Conservation (phyloP, 2,797 vertebrate species). For the Phalanger gymnotis region DNA sequence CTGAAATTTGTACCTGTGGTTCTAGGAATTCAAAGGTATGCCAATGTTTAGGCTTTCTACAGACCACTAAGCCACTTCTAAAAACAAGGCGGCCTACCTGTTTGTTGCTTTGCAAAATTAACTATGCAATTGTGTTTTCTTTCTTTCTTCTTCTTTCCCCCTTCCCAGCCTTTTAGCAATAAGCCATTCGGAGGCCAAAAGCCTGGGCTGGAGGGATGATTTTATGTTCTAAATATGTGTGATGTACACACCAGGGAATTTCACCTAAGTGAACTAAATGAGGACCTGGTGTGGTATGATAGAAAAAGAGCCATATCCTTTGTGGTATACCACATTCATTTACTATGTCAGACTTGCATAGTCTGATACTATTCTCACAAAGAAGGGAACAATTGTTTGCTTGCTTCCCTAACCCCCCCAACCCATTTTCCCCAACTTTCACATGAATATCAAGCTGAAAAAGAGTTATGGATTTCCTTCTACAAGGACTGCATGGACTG, state of each 20-base stretch:
- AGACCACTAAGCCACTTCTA: slow-evolving; percentile 82
- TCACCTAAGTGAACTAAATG: slow-evolving; percentile 56
- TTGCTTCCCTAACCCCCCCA: slow-evolving; percentile 57
- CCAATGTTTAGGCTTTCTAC: slow-evolving; percentile 43
- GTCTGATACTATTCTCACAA: slow-evolving; percentile 69
- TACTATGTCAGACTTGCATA: slow-evolving; percentile 71
- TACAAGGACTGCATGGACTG: slow-evolving; percentile 76
- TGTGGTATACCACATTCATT: slow-evolving; percentile 85
- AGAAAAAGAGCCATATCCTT: slow-evolving; percentile 78
- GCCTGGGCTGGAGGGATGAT: neutral
- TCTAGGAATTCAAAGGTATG: slow-evolving; percentile 73
- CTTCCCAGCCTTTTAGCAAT: neutral
- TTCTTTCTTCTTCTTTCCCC: neutral
- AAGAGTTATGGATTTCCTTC: slow-evolving; percentile 84
- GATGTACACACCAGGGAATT: slow-evolving; percentile 33
- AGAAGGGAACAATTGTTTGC: slow-evolving; percentile 71
- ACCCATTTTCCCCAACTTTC: slow-evolving; percentile 67
- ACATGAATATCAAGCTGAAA: slow-evolving; percentile 67
- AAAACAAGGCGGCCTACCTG: slow-evolving; percentile 63
- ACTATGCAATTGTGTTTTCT: accelerated
- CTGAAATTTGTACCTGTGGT: slow-evolving; percentile 75
- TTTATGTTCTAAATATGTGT: neutral
- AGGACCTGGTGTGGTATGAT: slow-evolving; percentile 77
- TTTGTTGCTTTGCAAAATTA: slow-evolving; percentile 30
- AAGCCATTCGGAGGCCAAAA: neutral